These are phyloP conservation scores for Pseudopodoces humilis DNA, from an alignment of 2,113 vertebrate genomes.

Conservation along the genomic window DNA sequence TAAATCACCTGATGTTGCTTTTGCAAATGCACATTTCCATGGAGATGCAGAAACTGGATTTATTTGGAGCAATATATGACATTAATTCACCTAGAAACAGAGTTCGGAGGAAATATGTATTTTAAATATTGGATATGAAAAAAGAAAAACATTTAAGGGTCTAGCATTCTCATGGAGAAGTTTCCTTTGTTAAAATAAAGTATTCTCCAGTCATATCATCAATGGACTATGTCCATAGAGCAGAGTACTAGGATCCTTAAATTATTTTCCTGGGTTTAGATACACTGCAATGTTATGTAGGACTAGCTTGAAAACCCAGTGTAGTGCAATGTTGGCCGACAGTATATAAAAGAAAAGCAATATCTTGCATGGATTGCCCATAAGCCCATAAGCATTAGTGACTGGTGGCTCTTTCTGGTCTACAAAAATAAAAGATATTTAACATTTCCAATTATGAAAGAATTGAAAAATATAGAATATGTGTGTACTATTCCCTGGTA, in stretches of 20 bases:
- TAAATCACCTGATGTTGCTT: neutral
- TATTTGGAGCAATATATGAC: neutral
- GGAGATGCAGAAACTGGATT: neutral
- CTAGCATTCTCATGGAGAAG: neutral
- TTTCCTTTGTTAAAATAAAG: neutral
- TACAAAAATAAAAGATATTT: neutral
- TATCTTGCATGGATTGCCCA: neutral
- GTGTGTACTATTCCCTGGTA: accelerated
- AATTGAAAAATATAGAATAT: neutral
- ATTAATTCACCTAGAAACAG: neutral
- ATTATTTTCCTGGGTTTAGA: neutral
- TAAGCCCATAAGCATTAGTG: neutral
- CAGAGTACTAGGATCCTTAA: neutral
- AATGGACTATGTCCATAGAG: neutral
- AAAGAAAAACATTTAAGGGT: neutral
- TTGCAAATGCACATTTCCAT: neutral
- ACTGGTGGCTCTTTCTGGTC: neutral
- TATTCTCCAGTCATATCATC: neutral
- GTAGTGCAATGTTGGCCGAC: neutral
- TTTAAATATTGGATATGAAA: neutral
- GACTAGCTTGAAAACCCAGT: neutral
- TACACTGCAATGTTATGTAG: neutral
- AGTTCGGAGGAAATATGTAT: neutral
- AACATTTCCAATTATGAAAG: neutral
- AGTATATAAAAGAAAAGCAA: neutral